A percentile compares a stretch with the other conserved stretches of the same genome.
Conservation (phyloP, 2,888 invertebrate genomes). For the Plusia festucae region DNA sequence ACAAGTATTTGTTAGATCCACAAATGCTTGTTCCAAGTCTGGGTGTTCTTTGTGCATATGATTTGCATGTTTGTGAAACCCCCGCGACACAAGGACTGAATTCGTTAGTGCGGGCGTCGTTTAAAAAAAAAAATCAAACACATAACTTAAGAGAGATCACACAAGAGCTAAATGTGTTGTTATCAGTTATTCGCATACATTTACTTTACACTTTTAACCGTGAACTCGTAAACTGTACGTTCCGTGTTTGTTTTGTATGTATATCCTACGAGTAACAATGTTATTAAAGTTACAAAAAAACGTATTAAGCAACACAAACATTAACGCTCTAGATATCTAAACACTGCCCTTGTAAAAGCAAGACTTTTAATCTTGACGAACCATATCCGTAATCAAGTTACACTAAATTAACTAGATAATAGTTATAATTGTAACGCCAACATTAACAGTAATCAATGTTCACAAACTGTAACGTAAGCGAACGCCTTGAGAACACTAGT, state of each 20-base stretch:
- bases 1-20: too few relatives aligned
- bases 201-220: too few relatives aligned
- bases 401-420: conserved; percentile 79
- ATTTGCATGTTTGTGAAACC: too few relatives aligned
- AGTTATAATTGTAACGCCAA: conserved; percentile 75
- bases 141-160: too few relatives aligned
- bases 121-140: too few relatives aligned
- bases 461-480: conserved; percentile 74
- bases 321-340: conserved; percentile 26
- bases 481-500: conserved; percentile 81
- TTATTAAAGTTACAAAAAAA: conserved; percentile 16
- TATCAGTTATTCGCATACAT: too few relatives aligned
- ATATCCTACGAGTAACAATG: not conserved
- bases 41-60: too few relatives aligned
- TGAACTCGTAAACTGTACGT: too few relatives aligned
- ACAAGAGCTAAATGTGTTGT: too few relatives aligned
- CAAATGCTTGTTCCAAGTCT: too few relatives aligned
- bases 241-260: not conserved
- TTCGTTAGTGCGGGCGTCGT: too few relatives aligned
- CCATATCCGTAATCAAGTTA: conserved; percentile 60
- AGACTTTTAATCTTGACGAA: conserved; percentile 52
- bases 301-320: conserved; percentile 29
- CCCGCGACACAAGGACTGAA: too few relatives aligned
- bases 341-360: conserved; percentile 33
- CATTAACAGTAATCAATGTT: conserved; percentile 73